phyloP scores from a whole-genome alignment of 2,113 vertebrate species.

The Plecturocebus donacophilus region DNA sequence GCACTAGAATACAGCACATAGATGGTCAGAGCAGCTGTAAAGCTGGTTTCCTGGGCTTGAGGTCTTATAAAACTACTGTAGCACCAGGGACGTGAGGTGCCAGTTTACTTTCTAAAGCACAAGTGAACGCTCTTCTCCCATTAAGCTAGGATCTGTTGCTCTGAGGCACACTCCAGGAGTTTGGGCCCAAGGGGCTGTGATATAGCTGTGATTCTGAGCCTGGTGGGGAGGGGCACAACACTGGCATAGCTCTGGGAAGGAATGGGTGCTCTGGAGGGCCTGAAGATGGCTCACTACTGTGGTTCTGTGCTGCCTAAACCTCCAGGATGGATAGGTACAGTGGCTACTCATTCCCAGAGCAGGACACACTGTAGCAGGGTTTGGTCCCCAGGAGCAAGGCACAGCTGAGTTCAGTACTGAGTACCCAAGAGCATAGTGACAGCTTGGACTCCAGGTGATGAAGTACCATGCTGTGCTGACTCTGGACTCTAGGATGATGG shows the following conservation, averaged over 20 bases:
- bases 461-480: background rate
- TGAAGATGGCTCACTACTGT: too few species aligned
- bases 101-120: background rate
- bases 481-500: background rate
- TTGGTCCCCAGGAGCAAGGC: background rate
- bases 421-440: background rate
- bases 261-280: background rate
- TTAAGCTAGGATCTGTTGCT: background rate
- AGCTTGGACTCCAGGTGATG: background rate
- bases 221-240: background rate
- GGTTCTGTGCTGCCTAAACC: too few species aligned
- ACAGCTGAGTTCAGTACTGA: background rate
- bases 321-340: too few species aligned
- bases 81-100: background rate
- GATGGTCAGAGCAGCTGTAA: background rate
- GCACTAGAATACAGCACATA: background rate
- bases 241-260: background rate
- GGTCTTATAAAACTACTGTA: background rate
- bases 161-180: background rate
- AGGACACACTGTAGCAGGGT: too few species aligned
- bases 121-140: background rate
- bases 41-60: background rate
- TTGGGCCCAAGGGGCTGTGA: background rate
- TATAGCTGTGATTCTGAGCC: background rate
- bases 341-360: too few species aligned